Evolutionary conservation across 2,113 vertebrate genomes (phyloP), one percentile per base, ranked within the genome.

Genomic region (Heliornis fulica): DNA sequence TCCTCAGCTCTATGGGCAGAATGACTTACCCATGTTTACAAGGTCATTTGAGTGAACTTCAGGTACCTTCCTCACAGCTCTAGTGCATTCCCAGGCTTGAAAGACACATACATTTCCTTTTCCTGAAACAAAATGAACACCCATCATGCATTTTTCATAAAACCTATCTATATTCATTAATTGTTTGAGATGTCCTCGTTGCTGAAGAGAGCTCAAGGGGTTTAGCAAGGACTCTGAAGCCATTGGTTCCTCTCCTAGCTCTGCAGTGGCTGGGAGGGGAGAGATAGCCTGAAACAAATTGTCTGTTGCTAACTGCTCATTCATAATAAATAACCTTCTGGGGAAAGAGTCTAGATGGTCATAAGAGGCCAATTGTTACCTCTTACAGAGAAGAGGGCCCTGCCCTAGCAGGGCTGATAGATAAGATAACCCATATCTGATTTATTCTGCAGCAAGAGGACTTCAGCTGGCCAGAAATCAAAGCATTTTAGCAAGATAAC

Each of bases 121-220:
- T 26, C n/a, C 71, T 15, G 46, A 65, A 20, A 38, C 4, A 10
- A 28, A 38, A 40, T 43, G 41, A 19, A 36, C 59, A 28, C 46
- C 53, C 23, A 15, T 38, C 88, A 61, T 77, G 41, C n/a, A 77
- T 84, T 77, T 91, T 93, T 89, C 75, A 91, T 71, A 36, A 26
- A 54, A 25, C 8, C 4, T 71, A n/a, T 71, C 64, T 81, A 17
- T 72, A 77, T 57, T 56, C 69, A 80, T 85, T 60, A 66, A 69
- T 31, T 51, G 69, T 36, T 51, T 75, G 53, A 17, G 32, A 29
- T 4, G 22, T 40, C 41, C 89, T 66, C 23, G 50, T 12, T 61
- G 43, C 69, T 50, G 61, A 75, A 23, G 57, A 61, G n/a, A n/a
- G 5, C 74, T 71, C 41, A 17, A 46, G 68, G 79, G 91, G 57